These are phyloP conservation scores for Synergus itoensis DNA, from an alignment of 2,888 invertebrate genomes.

Conservation along the genomic window DNA sequence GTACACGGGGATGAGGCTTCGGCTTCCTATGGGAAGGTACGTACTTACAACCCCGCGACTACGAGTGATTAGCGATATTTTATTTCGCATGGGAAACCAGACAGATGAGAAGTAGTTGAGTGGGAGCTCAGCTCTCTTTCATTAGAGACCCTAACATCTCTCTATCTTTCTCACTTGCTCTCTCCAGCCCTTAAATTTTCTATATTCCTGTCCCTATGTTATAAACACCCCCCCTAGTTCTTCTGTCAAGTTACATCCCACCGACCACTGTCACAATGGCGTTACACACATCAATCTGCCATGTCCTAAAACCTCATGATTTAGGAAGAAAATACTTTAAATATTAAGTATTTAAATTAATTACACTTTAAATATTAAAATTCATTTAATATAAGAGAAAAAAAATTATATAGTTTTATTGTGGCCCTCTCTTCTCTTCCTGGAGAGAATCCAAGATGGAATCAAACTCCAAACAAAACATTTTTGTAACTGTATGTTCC, in stretches of 20 bases:
- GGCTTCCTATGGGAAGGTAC: constrained; percentile 54
- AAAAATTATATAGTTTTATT: no score
- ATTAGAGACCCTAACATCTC: constrained; percentile 66
- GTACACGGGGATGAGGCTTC: constrained; percentile 51
- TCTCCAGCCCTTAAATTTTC: constrained; percentile 51
- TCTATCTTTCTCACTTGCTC: constrained; percentile 53
- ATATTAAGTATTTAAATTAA: not conserved
- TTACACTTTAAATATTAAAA: no score
- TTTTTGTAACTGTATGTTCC: no score
- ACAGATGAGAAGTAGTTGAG: constrained; percentile 78
- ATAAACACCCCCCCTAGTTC: constrained; percentile 49
- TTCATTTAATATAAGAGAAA: not conserved
- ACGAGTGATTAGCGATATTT: constrained; percentile 78
- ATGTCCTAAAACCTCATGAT: constrained; percentile 52
- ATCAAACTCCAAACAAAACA: no score
- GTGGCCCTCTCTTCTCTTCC: not conserved
- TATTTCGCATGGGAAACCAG: constrained; percentile 78
- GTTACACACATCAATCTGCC: constrained; percentile 70
- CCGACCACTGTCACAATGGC: constrained; percentile 68
- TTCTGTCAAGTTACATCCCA: constrained; percentile 50
- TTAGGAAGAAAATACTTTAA: constrained; percentile 5
- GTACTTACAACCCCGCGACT: constrained; percentile 70
- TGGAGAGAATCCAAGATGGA: no score
- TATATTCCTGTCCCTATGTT: constrained; percentile 43
- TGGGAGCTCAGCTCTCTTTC: constrained; percentile 76